Evolutionary conservation across 2,888 invertebrate genomes (phyloP).

Genomic region (Helleia helle): DNA sequence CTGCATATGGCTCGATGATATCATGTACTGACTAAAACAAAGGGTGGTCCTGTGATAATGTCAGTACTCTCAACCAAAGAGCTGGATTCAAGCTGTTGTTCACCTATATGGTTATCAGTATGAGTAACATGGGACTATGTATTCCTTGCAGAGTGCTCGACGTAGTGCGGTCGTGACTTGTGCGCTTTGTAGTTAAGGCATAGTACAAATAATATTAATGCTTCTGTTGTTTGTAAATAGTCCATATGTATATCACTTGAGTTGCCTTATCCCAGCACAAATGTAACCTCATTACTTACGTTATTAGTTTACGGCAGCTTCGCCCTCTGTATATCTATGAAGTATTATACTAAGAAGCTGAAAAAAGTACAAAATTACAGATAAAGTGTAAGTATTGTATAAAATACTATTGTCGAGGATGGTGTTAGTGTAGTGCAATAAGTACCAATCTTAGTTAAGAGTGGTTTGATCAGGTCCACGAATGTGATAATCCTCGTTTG

Average conservation of each 20-base stretch:
- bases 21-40: too few species aligned
- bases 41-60: too few species aligned
- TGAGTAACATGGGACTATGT: too few species aligned
- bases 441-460: conserved; percentile 29
- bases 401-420: conserved; percentile 36
- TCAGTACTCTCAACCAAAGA: too few species aligned
- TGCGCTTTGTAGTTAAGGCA: conserved; percentile 38
- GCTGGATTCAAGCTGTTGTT: too few species aligned
- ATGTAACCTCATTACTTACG: conserved; percentile 15
- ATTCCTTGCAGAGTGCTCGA: conserved; percentile 5
- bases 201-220: conserved; percentile 54
- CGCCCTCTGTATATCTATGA: conserved; percentile 32
- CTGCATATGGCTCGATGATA: too few species aligned
- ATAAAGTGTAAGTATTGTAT: conserved; percentile 47
- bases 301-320: conserved; percentile 20
- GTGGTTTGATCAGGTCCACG: conserved; percentile 25
- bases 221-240: conserved; percentile 40
- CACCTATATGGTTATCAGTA: too few species aligned
- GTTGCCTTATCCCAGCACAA: conserved; percentile 48
- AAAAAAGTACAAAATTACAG: conserved; percentile 68
- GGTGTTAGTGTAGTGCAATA: conserved; percentile 67
- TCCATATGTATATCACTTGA: conserved; percentile 32
- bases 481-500: conserved; percentile 40
- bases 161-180: conserved; percentile 12
- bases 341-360: conserved; percentile 31